These are phyloP conservation scores for Hydroisotoma schaefferi DNA, from an alignment of 2,888 invertebrate species.

Conservation along the genomic window DNA sequence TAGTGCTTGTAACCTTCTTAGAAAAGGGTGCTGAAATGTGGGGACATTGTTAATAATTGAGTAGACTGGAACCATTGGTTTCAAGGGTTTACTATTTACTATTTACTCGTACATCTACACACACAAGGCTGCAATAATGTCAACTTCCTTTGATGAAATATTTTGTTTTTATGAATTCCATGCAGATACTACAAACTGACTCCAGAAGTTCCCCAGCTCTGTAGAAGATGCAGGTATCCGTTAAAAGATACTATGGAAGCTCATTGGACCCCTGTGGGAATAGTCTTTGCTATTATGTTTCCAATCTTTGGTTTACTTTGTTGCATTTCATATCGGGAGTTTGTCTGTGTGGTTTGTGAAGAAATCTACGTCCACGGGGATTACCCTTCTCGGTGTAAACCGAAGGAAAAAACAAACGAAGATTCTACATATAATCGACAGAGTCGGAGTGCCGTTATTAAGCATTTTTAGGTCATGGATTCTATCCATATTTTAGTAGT, in stretches of 20 bases:
- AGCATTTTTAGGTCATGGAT: neutral
- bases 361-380: conserved; percentile 29
- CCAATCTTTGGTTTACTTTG: conserved; percentile 24
- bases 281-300: conserved; percentile 19
- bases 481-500: neutral
- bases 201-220: conserved; percentile 16
- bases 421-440: neutral
- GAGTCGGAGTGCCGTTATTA: neutral
- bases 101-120: conserved; percentile 2
- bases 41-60: no score
- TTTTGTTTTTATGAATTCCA: neutral
- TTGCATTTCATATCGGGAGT: conserved; percentile 19
- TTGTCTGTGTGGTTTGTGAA: conserved; percentile 25
- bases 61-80: no score
- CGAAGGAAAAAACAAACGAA: neutral
- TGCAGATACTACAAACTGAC: conserved; percentile 18
- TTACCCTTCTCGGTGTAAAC: conserved; percentile 3
- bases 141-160: neutral
- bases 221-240: conserved; percentile 21
- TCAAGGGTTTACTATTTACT: neutral
- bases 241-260: conserved; percentile 19
- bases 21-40: no score
- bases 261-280: conserved; percentile 18
- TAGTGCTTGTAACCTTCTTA: no score
- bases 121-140: neutral